Base-by-base conservation (phyloP, 2,797 vertebrate species). In the Cyprinodon diabolis region DNA sequence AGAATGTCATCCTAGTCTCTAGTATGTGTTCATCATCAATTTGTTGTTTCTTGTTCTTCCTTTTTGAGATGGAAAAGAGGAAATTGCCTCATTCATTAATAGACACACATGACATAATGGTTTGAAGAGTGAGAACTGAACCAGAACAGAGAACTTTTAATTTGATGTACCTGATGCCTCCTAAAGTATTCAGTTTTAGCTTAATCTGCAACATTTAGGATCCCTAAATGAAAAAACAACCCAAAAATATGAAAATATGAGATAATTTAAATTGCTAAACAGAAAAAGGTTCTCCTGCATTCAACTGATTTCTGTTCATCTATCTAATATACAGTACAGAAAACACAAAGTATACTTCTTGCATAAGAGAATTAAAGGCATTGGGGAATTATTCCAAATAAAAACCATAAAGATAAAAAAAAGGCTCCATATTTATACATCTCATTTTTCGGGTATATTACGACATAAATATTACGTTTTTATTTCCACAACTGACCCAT, bases 311-410 rank as follows among this genome's bases (percentile, higher is more conserved):
- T 30, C 30, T 30, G 2, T 30, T 3, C 0, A 30, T 30, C 30
- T 30, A 3, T 30, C 30, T 30, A 30, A 30, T 30, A 30, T 30
- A 30, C 30, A 30, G 30, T 43, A 43, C 25, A 54, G 49, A 76
- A 79, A 66, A 43, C 1, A 74, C 68, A 81, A 68, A 70, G 79
- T 54, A 63, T 37, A 40, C 48, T 43, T 60, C 37, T 72, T 30
- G 56, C 25, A 55, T 72, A 74, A 85, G 25, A 73, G 67, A 83
- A 83, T 84, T 85, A 30, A 69, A 45, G 14, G 47, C 68, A 83
- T 87, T 83, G 21, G 40, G 40, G 40, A 68, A 45, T 37, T 68
- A 30, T 2, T n/a, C 57, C 52, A 71, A 81, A 71, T 5, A 35
- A 19, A 4, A 48, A 55, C 40, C 19, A 54, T 45, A 30, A 54